Evolutionary conservation across 2,113 vertebrate species (phyloP).

Genomic region (Coturnix japonica): DNA sequence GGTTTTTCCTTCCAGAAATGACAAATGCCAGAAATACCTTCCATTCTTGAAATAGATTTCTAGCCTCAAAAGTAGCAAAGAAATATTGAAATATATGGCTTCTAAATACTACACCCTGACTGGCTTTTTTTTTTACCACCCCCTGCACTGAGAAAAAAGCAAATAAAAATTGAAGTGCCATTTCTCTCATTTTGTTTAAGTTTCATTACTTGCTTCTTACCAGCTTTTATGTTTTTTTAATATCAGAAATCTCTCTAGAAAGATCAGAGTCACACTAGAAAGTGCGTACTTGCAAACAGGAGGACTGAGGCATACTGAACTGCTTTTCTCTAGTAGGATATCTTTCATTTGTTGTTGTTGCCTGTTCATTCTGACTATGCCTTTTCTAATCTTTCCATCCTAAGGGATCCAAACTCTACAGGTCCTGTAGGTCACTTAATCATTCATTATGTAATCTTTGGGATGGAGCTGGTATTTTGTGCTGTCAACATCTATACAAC

Average conservation of each 20-base stretch:
- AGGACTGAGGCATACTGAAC: background rate
- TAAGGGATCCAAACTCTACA: background rate
- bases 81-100: background rate
- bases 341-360: background rate
- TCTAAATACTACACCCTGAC: background rate
- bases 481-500: background rate
- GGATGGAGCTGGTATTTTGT: background rate
- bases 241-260: too few relatives aligned
- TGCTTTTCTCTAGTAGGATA: background rate
- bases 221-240: background rate
- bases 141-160: background rate
- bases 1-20: background rate
- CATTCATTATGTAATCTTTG: conserved; percentile 9
- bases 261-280: background rate
- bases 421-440: background rate
- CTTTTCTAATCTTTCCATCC: conserved; percentile 42
- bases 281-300: background rate
- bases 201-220: background rate
- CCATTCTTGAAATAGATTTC: background rate
- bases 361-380: background rate
- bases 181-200: background rate
- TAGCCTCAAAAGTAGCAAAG: background rate
- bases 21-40: background rate
- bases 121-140: background rate
- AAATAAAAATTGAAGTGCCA: background rate